Evolutionary conservation across 2,888 invertebrate species (phyloP), one percentile per base, ranked within the genome.

Genomic region (Drosophila eohydei): DNA sequence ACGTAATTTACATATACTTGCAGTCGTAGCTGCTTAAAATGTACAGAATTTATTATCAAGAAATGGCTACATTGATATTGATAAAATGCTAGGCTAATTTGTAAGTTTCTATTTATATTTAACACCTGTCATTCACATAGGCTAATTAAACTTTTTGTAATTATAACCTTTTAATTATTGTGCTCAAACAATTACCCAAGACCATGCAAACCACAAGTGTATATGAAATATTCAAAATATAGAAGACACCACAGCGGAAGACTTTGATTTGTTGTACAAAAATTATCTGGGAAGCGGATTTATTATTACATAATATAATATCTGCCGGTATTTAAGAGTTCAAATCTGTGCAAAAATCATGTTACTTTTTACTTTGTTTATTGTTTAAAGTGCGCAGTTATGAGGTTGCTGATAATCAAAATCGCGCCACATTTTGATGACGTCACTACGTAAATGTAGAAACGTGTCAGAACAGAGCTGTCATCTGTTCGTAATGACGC

Each of bases 41-140:
- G 81, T 83, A 80, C 55, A 82, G 70, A 68, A 68, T 74, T 66
- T 79, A 67, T 74, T 74, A 67, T 71, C 65, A 61, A 36, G 12
- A 79, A 73, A 2, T 8, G 81, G 79, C 86, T 79, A 74, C 61
- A 72, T 65, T 65, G 51, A 66, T 69, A 82, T 81, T 72, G 61
- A 16, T 28, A 71, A 44, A 38, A 36, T 6, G 52, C 68, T 72
- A 71, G 77, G 71, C 57, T 78, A 61, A 52, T 50, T 74, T 79
- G 68, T 85, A 85, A 71, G 83, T 83, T 81, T 88, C 80, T 85
- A 86, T 83, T 85, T 85, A 85, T 72, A 58, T 85, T 74, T 74
- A 81, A 88, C 83, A 78, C 71, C 60, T 61, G 63, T 61, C 72
- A 62, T 78, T 73, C 68, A 71, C 75, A 52, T 78, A 83, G 75